Evolutionary conservation across 2,797 vertebrate genomes (phyloP), one percentile per base, ranked within the genome.

Genomic region (Rhabdophis nuchalis): DNA sequence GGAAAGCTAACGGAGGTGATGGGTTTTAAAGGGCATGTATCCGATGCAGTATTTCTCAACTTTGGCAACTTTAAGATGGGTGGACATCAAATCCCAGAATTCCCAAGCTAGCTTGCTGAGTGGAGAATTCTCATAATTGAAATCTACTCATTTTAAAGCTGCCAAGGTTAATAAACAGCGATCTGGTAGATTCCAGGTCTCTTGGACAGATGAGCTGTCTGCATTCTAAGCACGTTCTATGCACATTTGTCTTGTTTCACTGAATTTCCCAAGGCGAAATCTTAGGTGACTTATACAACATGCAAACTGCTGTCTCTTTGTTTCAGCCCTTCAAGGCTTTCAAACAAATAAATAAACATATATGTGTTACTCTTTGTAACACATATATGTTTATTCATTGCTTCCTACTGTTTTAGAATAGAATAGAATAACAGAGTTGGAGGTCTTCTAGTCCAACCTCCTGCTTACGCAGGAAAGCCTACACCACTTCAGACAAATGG

Each of bases 341-440:
- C 2, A 29, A 58, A 25, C 32, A 4, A 1, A 18, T 86, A 27
- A 0, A 32, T 50, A 41, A 56, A 41, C 41, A 9, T 60, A 53
- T 23, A 2, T 0, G 5, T 85, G 41, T n/a, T 23, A 41, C 23
- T 0, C 52, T 41, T 88, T 29, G 23, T n/a, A n/a, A n/a, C n/a
- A n/a, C n/a, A n/a, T n/a, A n/a, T n/a, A n/a, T n/a, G n/a, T n/a
- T n/a, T n/a, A n/a, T n/a, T 82, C 20, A 82, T 46, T 82, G 68
- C 32, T 36, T 41, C 68, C 32, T 36, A 72, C 16, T 64, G n/a
- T 68, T 72, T 36, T 50, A 50, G 46, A 50, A 50, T 50, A 50
- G 46, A 50, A 6, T 50, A 50, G 46, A 50, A 50, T 50, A 50
- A 50, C 46, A 50, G 46, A 50, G 46, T 50, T 50, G 46, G 46